Conservation (phyloP, 2,113 vertebrate genomes). For the Alligator mississippiensis region DNA sequence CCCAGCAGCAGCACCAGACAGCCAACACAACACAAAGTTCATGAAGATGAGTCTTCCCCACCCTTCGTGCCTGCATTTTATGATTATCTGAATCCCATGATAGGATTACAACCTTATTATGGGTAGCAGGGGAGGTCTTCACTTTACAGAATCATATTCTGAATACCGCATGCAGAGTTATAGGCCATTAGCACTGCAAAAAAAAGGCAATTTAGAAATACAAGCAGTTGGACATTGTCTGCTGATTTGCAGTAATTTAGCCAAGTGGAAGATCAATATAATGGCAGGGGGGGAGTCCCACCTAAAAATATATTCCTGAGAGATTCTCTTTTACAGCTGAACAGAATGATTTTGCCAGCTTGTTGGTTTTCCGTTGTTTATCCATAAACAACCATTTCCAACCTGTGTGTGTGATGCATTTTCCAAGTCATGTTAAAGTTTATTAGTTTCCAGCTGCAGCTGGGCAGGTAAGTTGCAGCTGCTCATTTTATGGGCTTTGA, state of each 20-base stretch:
- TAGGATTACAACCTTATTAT: not conserved
- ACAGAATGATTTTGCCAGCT: not conserved
- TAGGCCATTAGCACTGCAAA: not conserved
- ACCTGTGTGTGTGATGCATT: not conserved
- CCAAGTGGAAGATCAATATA: not conserved
- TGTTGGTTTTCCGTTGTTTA: not conserved
- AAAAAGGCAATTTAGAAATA: not conserved
- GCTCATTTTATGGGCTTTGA: not conserved
- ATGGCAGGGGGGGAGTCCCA: not conserved
- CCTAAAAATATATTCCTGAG: not conserved
- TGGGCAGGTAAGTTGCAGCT: not conserved
- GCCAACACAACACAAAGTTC: not conserved
- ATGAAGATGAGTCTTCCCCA: accelerated
- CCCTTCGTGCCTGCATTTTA: not conserved
- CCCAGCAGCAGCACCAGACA: not conserved
- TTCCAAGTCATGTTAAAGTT: not conserved
- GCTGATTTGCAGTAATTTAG: not conserved
- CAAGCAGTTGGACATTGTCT: not conserved
- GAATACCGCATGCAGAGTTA: not conserved
- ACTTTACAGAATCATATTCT: not conserved
- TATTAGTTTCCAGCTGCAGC: conserved; percentile 8
- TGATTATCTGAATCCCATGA: accelerated
- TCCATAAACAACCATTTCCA: not conserved
- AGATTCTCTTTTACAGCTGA: not conserved
- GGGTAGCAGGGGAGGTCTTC: not conserved